phyloP scores from a whole-genome alignment of 2,888 invertebrate genomes.

The Acleris literana region DNA sequence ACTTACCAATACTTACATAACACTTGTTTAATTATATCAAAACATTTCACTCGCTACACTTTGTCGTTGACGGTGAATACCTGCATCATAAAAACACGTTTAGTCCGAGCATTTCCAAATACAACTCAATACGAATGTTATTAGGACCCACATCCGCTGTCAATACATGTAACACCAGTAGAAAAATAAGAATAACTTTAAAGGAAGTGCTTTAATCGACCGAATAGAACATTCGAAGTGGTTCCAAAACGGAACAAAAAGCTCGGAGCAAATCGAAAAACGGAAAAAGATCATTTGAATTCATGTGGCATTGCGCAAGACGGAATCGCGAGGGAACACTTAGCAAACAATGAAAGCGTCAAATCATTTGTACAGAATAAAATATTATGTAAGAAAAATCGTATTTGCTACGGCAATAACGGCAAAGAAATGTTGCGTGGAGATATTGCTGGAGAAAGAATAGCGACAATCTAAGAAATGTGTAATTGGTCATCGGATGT shows the following conservation, averaged over 20 bases:
- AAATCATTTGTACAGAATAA: constrained; percentile 43
- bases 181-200: constrained; percentile 29
- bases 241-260: constrained; percentile 21
- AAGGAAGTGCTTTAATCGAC: constrained; percentile 36
- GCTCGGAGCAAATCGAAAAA: constrained; percentile 23
- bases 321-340: constrained; percentile 39
- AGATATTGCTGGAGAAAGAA: constrained; percentile 45
- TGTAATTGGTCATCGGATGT: constrained; percentile 59
- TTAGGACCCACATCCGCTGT: constrained; percentile 16
- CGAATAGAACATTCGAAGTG: constrained; percentile 27
- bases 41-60: constrained; percentile 39
- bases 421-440: constrained; percentile 49
- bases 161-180: constrained; percentile 22
- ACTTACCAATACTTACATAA: constrained; percentile 43
- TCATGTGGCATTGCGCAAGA: constrained; percentile 40
- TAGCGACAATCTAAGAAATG: constrained; percentile 53
- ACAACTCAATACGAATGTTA: constrained; percentile 12
- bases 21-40: constrained; percentile 43
- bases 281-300: constrained; percentile 37
- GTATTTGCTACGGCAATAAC: constrained; percentile 41
- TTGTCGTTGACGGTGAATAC: constrained; percentile 26
- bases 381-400: constrained; percentile 44
- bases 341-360: constrained; percentile 43
- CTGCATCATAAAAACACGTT: constrained; percentile 18
- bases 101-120: constrained; percentile 1